These are phyloP conservation scores for Oncorhynchus nerka DNA, from an alignment of 2,113 vertebrate species.

Conservation along the genomic window DNA sequence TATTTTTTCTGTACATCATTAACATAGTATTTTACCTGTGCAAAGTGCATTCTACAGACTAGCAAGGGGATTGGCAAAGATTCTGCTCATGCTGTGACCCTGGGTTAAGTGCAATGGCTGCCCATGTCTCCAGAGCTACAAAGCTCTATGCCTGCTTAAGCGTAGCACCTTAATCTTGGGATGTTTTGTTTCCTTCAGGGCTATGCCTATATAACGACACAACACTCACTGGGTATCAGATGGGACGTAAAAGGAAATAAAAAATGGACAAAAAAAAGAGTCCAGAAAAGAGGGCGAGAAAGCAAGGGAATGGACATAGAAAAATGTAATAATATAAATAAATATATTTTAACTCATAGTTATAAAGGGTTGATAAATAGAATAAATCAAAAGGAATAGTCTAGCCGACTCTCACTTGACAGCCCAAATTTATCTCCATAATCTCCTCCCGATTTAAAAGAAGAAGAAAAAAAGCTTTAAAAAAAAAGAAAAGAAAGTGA, in stretches of 20 bases:
- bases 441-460: too few species aligned
- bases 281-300: too few species aligned
- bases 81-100: too few species aligned
- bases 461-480: too few species aligned
- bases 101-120: too few species aligned
- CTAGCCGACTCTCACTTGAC: conserved; percentile 63
- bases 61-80: too few species aligned
- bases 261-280: conserved; percentile 24
- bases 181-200: conserved; percentile 36
- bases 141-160: conserved; percentile 9
- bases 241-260: conserved; percentile 43
- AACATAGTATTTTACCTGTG: too few species aligned
- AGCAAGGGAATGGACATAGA: too few species aligned
- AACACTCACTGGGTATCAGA: conserved; percentile 31
- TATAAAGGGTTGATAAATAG: conserved; percentile 73
- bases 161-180: conserved; percentile 6
- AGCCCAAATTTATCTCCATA: conserved; percentile 61
- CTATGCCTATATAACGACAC: conserved; percentile 46
- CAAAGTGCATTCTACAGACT: too few species aligned
- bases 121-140: too few species aligned
- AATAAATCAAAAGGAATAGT: conserved; percentile 68
- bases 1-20: too few species aligned
- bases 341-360: conserved; percentile 58
- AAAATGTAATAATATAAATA: neutral
- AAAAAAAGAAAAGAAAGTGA: too few species aligned